Percentiles rank a stretch among this genome's conserved stretches.
Conservation (phyloP, 2,113 vertebrate genomes). For the Cynopterus brachyotis region DNA sequence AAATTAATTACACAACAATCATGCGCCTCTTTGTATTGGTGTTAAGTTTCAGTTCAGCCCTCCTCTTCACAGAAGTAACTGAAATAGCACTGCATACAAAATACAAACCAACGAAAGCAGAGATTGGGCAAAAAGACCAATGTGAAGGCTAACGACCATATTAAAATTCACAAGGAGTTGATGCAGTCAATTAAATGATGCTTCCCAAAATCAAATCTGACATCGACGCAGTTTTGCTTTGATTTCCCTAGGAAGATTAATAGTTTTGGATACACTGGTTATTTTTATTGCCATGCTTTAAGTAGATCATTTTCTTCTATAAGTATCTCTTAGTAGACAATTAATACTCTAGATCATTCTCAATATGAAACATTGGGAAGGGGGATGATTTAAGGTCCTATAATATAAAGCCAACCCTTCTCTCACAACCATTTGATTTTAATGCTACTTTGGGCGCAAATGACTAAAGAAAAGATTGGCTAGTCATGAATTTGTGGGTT, state of each 20-base stretch:
- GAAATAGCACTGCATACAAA: not conserved
- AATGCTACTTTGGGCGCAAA: not conserved
- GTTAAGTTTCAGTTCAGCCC: not conserved
- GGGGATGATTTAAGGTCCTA: not conserved
- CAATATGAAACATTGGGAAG: not conserved
- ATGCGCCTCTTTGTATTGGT: not conserved
- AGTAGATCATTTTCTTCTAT: conserved; percentile 1
- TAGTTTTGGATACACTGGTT: not conserved
- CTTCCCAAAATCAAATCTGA: not conserved
- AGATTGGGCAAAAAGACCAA: not conserved
- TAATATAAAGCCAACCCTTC: not conserved
- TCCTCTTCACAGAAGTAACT: not conserved
- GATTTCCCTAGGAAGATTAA: conserved; percentile 26
- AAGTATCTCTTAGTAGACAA: not conserved
- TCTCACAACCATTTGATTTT: not conserved
- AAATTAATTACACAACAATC: not conserved
- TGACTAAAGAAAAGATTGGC: not conserved
- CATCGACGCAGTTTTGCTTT: not conserved
- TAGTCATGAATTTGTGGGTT: conserved; percentile 30
- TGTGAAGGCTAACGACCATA: not conserved
- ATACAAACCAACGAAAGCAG: not conserved
- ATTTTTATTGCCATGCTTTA: not conserved
- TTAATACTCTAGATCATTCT: not conserved
- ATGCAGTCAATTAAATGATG: conserved; percentile 2
- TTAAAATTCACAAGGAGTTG: not conserved